Percentiles rank a stretch among this genome's conserved stretches.
These are phyloP conservation scores for Xerus inauris DNA, from an alignment of 2,113 vertebrate genomes.

Conservation along the genomic window DNA sequence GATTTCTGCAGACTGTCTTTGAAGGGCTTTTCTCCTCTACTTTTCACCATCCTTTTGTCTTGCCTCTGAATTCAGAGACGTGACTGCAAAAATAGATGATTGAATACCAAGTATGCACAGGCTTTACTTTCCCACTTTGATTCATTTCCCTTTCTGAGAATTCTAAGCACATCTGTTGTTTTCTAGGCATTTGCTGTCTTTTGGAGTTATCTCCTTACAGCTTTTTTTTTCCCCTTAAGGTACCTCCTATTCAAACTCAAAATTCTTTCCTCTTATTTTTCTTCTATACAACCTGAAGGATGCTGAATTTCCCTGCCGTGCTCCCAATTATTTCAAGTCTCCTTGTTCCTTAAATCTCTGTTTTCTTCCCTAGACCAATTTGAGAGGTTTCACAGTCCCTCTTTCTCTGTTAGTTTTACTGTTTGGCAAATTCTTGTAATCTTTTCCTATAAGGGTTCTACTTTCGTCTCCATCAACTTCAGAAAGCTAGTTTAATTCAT, in stretches of 20 bases:
- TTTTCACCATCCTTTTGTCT: constrained; percentile 45
- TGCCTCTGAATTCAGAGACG: neutral
- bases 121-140: neutral
- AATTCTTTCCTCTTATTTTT: neutral
- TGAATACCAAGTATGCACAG: neutral
- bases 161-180: constrained; percentile 43
- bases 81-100: constrained; percentile 14
- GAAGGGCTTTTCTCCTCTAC: neutral
- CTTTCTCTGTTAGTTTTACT: neutral
- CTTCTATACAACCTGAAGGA: neutral
- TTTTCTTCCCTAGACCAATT: neutral
- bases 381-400: neutral
- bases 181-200: constrained; percentile 25
- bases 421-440: neutral
- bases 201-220: neutral
- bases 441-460: neutral
- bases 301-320: neutral
- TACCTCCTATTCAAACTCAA: neutral
- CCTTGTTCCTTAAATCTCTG: neutral
- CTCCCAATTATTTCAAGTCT: neutral
- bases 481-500: neutral
- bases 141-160: constrained; percentile 35
- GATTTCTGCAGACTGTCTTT: neutral
- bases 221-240: neutral
- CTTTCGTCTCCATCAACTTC: neutral